Percentiles rank a stretch among this genome's conserved stretches.
Conservation (phyloP, 2,113 vertebrate species). For the Vimba vimba region DNA sequence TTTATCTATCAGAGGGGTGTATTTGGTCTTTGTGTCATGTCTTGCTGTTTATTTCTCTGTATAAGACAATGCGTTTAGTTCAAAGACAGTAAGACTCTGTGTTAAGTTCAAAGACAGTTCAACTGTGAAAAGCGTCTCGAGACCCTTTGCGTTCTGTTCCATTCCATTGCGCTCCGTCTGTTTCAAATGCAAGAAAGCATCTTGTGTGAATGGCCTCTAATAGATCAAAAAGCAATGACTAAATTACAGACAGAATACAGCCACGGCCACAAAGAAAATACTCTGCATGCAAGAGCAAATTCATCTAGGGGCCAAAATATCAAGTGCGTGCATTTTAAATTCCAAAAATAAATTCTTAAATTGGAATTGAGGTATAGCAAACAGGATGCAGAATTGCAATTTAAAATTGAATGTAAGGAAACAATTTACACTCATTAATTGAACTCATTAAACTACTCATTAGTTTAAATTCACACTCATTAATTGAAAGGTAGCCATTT, state of each 20-base stretch:
- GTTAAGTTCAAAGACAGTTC: constrained; percentile 8
- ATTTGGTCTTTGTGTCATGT: neutral
- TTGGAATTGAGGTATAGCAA: neutral
- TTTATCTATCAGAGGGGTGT: neutral
- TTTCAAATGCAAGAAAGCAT: neutral
- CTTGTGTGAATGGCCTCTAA: neutral
- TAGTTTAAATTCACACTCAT: too few relatives aligned
- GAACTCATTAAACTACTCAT: too few relatives aligned
- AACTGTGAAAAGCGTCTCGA: neutral
- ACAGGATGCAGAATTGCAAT: neutral
- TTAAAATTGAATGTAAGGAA: neutral
- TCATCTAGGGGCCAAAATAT: neutral
- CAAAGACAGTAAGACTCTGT: neutral
- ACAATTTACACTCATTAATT: neutral
- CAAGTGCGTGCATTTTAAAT: neutral
- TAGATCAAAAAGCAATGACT: neutral
- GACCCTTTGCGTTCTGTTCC: neutral
- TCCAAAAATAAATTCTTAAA: neutral
- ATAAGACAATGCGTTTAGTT: neutral
- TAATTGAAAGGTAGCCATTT: too few relatives aligned
- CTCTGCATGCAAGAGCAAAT: neutral
- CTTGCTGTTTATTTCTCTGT: constrained; percentile 7
- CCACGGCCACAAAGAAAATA: neutral
- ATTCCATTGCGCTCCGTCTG: neutral
- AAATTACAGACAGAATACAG: neutral